These are phyloP conservation scores for Himalopsyche anomala DNA, from an alignment of 2,888 invertebrate species.

Conservation along the genomic window DNA sequence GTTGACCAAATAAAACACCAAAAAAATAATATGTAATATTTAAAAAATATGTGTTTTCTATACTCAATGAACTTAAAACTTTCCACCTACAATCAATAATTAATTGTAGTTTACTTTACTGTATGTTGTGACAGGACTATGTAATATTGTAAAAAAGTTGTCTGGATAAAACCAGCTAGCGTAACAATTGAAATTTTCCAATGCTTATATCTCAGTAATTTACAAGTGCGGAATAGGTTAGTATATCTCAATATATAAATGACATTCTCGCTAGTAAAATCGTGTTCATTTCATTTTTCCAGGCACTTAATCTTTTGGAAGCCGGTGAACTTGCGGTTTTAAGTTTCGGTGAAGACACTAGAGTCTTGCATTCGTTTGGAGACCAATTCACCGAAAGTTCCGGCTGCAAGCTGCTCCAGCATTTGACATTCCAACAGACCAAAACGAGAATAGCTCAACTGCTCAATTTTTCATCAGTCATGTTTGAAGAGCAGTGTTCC, in stretches of 20 bases:
- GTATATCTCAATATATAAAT: neutral
- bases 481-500: slow-evolving; percentile 76
- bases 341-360: slow-evolving; percentile 91
- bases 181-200: too few species aligned
- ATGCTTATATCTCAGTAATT: too few species aligned
- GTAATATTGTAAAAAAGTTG: too few species aligned
- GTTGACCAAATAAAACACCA: too few species aligned
- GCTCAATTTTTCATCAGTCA: slow-evolving; percentile 86
- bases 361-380: slow-evolving; percentile 90
- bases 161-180: too few species aligned
- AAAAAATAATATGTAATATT: too few species aligned
- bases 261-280: neutral
- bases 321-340: slow-evolving; percentile 94
- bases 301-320: slow-evolving; percentile 94
- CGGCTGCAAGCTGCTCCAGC: slow-evolving; percentile 88
- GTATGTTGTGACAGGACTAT: too few species aligned
- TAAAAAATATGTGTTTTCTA: too few species aligned
- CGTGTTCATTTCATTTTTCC: slow-evolving; percentile 65
- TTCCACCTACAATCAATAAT: too few species aligned
- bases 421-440: slow-evolving; percentile 91
- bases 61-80: too few species aligned
- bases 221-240: neutral
- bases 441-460: slow-evolving; percentile 91
- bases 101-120: too few species aligned
- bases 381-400: slow-evolving; percentile 92